These are phyloP conservation scores for Melanchra persicariae DNA, from an alignment of 2,888 invertebrate genomes.

Conservation along the genomic window DNA sequence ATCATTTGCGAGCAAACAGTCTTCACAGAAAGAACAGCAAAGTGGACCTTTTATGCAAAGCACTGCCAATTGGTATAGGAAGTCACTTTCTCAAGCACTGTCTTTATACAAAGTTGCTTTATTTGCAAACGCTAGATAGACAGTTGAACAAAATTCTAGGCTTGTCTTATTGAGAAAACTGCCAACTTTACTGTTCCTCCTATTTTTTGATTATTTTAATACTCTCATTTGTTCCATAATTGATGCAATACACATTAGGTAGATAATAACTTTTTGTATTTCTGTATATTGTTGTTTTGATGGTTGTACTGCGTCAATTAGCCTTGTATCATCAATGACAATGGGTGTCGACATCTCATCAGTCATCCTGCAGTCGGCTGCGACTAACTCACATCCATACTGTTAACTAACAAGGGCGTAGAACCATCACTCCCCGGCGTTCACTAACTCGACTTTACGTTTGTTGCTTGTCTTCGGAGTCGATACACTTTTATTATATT, in stretches of 20 bases:
- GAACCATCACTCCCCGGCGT: conserved; percentile 78
- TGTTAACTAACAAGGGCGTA: conserved; percentile 86
- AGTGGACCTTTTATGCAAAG: conserved; percentile 69
- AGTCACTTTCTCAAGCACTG: conserved; percentile 59
- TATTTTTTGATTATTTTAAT: conserved; percentile 69
- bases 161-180: conserved; percentile 47
- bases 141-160: conserved; percentile 57
- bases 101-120: conserved; percentile 53
- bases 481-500: conserved; percentile 43
- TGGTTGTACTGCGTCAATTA: conserved; percentile 82
- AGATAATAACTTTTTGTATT: conserved; percentile 65
- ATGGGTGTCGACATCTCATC: conserved; percentile 77
- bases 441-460: conserved; percentile 82
- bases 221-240: conserved; percentile 67
- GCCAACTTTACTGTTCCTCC: conserved; percentile 82
- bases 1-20: conserved; percentile 73
- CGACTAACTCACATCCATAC: conserved; percentile 82
- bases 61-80: conserved; percentile 68
- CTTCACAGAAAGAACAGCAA: conserved; percentile 79
- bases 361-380: conserved; percentile 70
- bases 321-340: conserved; percentile 73
- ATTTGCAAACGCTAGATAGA: conserved; percentile 58
- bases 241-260: conserved; percentile 75
- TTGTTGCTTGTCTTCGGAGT: conserved; percentile 86
- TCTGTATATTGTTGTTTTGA: conserved; percentile 66